A percentile compares a stretch with the other conserved stretches of the same genome.
phyloP scores from a whole-genome alignment of 2,888 invertebrate species.

The Panzeria rudis region DNA sequence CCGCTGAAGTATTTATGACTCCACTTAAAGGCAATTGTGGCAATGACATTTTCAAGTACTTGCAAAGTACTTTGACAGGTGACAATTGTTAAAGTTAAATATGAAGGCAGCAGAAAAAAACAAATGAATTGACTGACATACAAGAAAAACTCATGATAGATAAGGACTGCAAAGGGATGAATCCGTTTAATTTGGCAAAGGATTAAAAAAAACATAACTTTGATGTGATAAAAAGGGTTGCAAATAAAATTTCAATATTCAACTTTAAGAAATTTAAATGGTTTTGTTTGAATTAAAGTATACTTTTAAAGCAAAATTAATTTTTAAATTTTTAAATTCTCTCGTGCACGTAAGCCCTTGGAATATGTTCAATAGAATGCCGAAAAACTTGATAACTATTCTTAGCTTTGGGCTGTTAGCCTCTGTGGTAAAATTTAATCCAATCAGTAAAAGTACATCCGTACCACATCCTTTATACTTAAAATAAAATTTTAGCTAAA shows the following conservation, averaged over 20 bases:
- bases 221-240: not conserved
- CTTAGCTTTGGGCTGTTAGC: too few relatives aligned
- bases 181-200: not conserved
- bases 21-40: conserved; percentile 51
- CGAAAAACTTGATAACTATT: too few relatives aligned
- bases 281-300: not conserved
- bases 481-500: too few relatives aligned
- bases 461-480: too few relatives aligned
- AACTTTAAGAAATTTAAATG: not conserved
- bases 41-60: conserved; percentile 61
- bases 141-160: not conserved
- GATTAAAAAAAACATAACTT: not conserved
- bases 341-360: too few relatives aligned
- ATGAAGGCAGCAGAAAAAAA: conserved; percentile 6
- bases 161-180: not conserved
- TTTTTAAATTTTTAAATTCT: not conserved
- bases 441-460: too few relatives aligned
- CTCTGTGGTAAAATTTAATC: too few relatives aligned
- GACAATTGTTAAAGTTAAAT: conserved; percentile 63
- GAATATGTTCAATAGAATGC: too few relatives aligned
- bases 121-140: conserved; percentile 17
- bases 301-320: not conserved
- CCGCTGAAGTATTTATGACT: conserved; percentile 45
- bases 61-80: conserved; percentile 60
- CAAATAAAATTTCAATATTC: not conserved